Conservation (phyloP, 2,797 vertebrate species). For the Intellagama lesueurii region DNA sequence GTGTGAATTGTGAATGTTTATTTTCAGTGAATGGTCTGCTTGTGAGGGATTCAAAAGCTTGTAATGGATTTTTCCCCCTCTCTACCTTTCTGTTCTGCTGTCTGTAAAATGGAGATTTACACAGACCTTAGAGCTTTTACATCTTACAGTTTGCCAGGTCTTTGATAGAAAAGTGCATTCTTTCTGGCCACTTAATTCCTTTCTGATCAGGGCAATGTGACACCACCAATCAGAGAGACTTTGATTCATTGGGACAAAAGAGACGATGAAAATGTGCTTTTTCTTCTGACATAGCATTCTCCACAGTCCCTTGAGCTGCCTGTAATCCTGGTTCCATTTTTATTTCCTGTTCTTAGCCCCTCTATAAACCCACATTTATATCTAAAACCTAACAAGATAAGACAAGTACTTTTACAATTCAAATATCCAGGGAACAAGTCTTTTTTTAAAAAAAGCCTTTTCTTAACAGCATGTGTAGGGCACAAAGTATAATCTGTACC, state of each 20-base stretch:
- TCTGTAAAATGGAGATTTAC: slow-evolving; percentile 76
- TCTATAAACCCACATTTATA: slow-evolving; percentile 59
- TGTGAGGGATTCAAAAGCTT: slow-evolving; percentile 51
- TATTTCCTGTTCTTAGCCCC: slow-evolving; percentile 45
- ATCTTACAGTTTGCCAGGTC: slow-evolving; percentile 71
- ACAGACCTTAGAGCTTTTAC: slow-evolving; percentile 74
- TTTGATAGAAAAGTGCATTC: slow-evolving; percentile 73
- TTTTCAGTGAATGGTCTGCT: slow-evolving; percentile 58
- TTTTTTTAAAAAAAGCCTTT: slow-evolving; percentile 30
- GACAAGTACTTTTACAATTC: slow-evolving; percentile 59
- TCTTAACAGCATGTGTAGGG: slow-evolving; percentile 40
- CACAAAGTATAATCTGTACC: slow-evolving; percentile 40
- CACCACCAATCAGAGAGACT: slow-evolving; percentile 63
- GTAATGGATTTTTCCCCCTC: slow-evolving; percentile 57
- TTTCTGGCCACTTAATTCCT: slow-evolving; percentile 68
- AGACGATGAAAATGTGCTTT: slow-evolving; percentile 55
- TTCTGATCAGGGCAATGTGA: slow-evolving; percentile 64
- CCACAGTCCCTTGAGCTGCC: slow-evolving; percentile 30
- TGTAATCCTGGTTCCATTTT: slow-evolving; percentile 66
- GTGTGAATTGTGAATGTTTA: slow-evolving; percentile 34
- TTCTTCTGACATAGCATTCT: slow-evolving; percentile 32
- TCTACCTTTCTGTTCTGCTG: slow-evolving; percentile 53
- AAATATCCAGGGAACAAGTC: slow-evolving; percentile 55
- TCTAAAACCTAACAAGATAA: slow-evolving; percentile 63
- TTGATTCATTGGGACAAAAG: slow-evolving; percentile 69